Conservation (phyloP, 1,140 invertebrate species). For the Euwallacea fornicatus region DNA sequence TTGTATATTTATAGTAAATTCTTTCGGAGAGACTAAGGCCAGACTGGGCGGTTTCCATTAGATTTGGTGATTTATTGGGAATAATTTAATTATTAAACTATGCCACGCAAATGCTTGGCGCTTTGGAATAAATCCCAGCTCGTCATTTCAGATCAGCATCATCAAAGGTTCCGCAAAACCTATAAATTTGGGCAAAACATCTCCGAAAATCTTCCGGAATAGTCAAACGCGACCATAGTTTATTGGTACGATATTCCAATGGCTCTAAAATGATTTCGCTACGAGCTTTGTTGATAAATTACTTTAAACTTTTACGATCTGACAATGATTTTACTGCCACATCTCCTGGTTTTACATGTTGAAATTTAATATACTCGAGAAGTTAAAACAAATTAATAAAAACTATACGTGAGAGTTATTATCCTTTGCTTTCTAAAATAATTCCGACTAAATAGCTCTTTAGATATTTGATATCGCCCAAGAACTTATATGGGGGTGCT, state of each 20-base stretch:
- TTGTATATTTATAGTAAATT: slow-evolving; percentile 20
- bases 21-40: slow-evolving; percentile 7
- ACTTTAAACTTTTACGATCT: slow-evolving; percentile 7
- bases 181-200: slow-evolving; percentile 7
- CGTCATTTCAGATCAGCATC: neutral
- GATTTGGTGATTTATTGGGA: slow-evolving; percentile 14
- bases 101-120: neutral
- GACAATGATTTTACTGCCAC: slow-evolving; percentile 14
- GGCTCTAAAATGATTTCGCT: slow-evolving; percentile 14
- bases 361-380: neutral
- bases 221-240: neutral
- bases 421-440: too few species aligned
- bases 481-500: too few species aligned
- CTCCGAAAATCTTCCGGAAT: neutral
- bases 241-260: slow-evolving; percentile 5
- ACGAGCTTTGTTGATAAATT: slow-evolving; percentile 10
- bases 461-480: too few species aligned
- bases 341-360: slow-evolving; percentile 4
- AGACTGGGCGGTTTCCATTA: slow-evolving; percentile 21
- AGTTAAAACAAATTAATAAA: too few species aligned
- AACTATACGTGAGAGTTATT: too few species aligned
- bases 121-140: neutral
- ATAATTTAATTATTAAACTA: slow-evolving; percentile 21
- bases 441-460: too few species aligned
- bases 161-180: neutral